phyloP scores from a whole-genome alignment of 1,140 invertebrate genomes.

The Hyposmocoma kahamanoa region DNA sequence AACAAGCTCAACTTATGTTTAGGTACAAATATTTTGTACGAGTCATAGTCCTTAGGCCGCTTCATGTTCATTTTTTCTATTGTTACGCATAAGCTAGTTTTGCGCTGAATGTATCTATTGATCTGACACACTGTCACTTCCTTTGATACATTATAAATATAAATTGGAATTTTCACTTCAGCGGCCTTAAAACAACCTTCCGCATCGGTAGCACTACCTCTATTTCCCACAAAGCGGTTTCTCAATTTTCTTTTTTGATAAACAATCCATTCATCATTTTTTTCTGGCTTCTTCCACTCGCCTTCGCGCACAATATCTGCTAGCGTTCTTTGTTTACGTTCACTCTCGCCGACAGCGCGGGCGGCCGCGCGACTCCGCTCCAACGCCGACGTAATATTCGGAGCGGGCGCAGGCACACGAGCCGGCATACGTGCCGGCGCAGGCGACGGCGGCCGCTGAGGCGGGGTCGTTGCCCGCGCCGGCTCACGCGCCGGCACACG shows the following conservation, averaged over 20 bases:
- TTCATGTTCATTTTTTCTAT: slow-evolving; percentile 6
- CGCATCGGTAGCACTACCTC: not conserved
- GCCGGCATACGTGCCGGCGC: not conserved
- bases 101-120: not conserved
- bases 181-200: slow-evolving; percentile 1
- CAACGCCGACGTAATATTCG: not conserved
- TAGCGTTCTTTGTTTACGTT: not conserved
- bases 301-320: slow-evolving; percentile 2
- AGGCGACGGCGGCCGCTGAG: too few relatives aligned
- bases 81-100: not conserved
- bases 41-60: slow-evolving; percentile 1
- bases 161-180: not conserved
- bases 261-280: not conserved
- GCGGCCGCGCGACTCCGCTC: too few relatives aligned
- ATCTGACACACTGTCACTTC: slow-evolving; percentile 1
- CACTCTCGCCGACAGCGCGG: too few relatives aligned
- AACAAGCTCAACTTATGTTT: not conserved
- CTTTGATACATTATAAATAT: slow-evolving; percentile 10
- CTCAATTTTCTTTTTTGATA: not conserved
- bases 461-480: too few relatives aligned
- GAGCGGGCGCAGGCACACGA: not conserved
- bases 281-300: not conserved
- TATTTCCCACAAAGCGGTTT: slow-evolving; percentile 4
- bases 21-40: slow-evolving; percentile 8
- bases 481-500: too few relatives aligned